Conservation (phyloP, 2,888 invertebrate species). For the Ryuthela nishihirai region DNA sequence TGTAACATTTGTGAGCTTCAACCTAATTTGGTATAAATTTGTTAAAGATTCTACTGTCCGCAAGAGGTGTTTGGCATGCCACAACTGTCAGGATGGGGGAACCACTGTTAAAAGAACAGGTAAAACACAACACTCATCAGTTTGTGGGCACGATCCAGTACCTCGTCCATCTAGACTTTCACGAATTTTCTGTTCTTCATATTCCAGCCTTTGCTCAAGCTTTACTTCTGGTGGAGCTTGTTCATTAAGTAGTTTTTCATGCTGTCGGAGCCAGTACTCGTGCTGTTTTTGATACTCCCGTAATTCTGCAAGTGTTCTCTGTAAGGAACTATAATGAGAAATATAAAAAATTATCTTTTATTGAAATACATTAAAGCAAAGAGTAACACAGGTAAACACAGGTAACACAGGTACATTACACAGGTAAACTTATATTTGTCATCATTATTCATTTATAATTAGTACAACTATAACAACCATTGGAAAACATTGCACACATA, state of each 20-base stretch:
- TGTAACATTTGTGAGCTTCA: too few species aligned
- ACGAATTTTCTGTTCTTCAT: conserved; percentile 50
- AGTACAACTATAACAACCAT: too few species aligned
- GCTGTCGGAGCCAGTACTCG: conserved; percentile 59
- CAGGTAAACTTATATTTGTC: too few species aligned
- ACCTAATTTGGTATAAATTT: too few species aligned
- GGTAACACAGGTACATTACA: too few species aligned
- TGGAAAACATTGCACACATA: too few species aligned
- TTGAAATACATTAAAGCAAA: too few species aligned
- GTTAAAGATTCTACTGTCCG: too few species aligned
- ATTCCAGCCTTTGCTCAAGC: conserved; percentile 50
- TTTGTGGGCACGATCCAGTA: conserved; percentile 20
- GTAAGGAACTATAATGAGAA: conserved; percentile 56
- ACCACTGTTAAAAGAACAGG: conserved; percentile 30
- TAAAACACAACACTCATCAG: conserved; percentile 19
- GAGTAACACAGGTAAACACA: too few species aligned
- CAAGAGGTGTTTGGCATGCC: too few species aligned
- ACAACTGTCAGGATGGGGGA: conserved; percentile 21
- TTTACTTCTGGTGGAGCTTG: conserved; percentile 55
- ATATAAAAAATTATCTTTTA: too few species aligned
- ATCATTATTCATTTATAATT: too few species aligned
- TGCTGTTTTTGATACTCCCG: conserved; percentile 62
- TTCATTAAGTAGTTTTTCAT: conserved; percentile 59
- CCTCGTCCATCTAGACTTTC: conserved; percentile 45
- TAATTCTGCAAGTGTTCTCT: conserved; percentile 61